phyloP scores from a whole-genome alignment of 1,140 invertebrate genomes.

The Pararge aegeria region DNA sequence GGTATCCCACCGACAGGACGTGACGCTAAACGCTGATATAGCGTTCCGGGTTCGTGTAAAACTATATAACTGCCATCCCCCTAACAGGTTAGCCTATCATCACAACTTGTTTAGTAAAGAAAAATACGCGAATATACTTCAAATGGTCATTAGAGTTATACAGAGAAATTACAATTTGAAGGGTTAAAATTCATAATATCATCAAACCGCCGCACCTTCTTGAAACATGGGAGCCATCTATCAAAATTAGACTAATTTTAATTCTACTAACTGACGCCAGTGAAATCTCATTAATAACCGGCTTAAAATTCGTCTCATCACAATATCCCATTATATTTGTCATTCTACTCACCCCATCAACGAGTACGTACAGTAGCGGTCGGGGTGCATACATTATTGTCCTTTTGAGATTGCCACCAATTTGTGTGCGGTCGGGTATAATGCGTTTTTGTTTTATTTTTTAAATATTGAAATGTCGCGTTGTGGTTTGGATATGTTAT shows the following conservation, averaged over 20 bases:
- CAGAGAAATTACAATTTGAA: too few species aligned
- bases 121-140: too few species aligned
- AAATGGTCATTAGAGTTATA: too few species aligned
- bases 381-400: constrained; percentile 13
- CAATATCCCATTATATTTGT: constrained; percentile 14
- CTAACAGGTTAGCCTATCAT: too few species aligned
- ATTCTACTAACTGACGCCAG: constrained; percentile 2
- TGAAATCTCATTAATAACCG: constrained; percentile 7
- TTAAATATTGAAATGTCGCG: not conserved
- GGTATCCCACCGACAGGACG: too few species aligned
- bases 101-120: too few species aligned
- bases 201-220: not conserved
- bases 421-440: constrained; percentile 2
- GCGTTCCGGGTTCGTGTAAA: too few species aligned
- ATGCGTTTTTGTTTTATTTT: not conserved
- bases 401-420: constrained; percentile 14
- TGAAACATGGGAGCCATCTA: not conserved
- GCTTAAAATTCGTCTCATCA: constrained; percentile 12
- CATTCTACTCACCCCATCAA: constrained; percentile 3
- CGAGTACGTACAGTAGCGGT: too few species aligned
- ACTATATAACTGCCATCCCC: too few species aligned
- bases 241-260: constrained; percentile 10
- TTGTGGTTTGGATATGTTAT: not conserved
- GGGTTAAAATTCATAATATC: too few species aligned
- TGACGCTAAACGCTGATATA: too few species aligned